Conservation (phyloP, 2,113 vertebrate species). For the Rhineura floridana region DNA sequence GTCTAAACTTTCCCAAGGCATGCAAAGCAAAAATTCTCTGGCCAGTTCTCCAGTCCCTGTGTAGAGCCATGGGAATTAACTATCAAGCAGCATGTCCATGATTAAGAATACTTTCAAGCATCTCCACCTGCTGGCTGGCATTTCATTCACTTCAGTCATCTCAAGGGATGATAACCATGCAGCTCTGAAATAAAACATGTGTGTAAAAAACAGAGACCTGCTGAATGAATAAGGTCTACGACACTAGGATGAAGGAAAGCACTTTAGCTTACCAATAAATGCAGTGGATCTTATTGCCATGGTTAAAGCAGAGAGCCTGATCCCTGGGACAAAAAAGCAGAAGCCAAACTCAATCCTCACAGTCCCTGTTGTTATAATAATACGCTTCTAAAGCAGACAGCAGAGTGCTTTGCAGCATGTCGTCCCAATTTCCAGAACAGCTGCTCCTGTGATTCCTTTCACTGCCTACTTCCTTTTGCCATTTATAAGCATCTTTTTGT, state of each 20-base stretch:
- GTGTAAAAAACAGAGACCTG: fast-evolving
- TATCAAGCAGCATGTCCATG: constrained; percentile 29
- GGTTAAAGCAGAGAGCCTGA: background rate
- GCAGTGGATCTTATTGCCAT: background rate
- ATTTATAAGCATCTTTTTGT: background rate
- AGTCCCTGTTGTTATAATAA: background rate
- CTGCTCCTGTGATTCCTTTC: background rate
- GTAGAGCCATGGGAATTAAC: constrained; percentile 56
- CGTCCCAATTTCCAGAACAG: background rate
- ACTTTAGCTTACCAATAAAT: background rate
- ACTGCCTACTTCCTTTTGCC: background rate
- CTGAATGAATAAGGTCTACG: fast-evolving
- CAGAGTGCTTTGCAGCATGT: background rate
- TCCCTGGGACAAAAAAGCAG: background rate
- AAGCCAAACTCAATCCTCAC: background rate
- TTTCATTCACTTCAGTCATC: constrained; percentile 42
- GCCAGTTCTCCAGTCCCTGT: constrained; percentile 30
- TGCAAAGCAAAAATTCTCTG: constrained; percentile 7
- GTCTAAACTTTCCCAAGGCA: constrained; percentile 23
- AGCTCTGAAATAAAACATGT: background rate
- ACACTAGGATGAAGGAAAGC: fast-evolving
- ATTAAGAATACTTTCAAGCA: constrained; percentile 66
- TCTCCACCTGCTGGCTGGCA: constrained; percentile 76
- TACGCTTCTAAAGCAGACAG: background rate
- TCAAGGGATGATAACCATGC: background rate